Base-by-base conservation (phyloP, 2,113 vertebrate species). In the Taxidea taxus region DNA sequence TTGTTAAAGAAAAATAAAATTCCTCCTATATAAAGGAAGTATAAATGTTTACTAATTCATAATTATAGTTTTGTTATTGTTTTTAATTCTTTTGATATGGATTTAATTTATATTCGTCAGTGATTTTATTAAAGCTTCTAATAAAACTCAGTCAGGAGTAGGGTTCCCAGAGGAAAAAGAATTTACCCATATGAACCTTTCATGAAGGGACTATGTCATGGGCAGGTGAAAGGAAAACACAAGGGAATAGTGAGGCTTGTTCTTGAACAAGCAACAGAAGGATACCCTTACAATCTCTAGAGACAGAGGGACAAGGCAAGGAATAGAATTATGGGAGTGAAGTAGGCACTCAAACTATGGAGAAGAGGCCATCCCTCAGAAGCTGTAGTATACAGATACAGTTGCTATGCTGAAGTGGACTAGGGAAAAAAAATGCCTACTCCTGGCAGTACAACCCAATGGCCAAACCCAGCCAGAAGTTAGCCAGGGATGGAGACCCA, bases 51-150 rank as follows among this genome's bases (percentile, higher is more conserved):
- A 49, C 42, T 86, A 81, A 68, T 13, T 68, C 81, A 80, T 51
- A 90, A 54, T 87, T 80, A 87, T 54, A 37, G 47, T 56, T 90
- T 72, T 80, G 20, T 62, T 68, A 68, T 64, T 25, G 18, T 78
- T 64, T 82, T 10, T 56, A 87, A 83, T 84, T 92, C 3, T 96
- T 75, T 92, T 92, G 85, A 18, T 75, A 87, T n/a, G 91, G 44
- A 34, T 37, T 90, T 89, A 90, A 78, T 80, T 97, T 95, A 93
- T 80, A 80, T 85, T 64, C 80, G n/a, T 86, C 72, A 72, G 84
- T 86, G 42, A 27, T 94, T 91, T 77, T 88, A 83, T 91, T 91
- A 82, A 94, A 91, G 70, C 18, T 89, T 87, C 60, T 78, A 70
- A 54, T 72, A 70, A 83, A 92, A 89, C 29, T 91, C 12, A 72